phyloP scores from a whole-genome alignment of 2,888 invertebrate genomes.

The Erebia palarica region DNA sequence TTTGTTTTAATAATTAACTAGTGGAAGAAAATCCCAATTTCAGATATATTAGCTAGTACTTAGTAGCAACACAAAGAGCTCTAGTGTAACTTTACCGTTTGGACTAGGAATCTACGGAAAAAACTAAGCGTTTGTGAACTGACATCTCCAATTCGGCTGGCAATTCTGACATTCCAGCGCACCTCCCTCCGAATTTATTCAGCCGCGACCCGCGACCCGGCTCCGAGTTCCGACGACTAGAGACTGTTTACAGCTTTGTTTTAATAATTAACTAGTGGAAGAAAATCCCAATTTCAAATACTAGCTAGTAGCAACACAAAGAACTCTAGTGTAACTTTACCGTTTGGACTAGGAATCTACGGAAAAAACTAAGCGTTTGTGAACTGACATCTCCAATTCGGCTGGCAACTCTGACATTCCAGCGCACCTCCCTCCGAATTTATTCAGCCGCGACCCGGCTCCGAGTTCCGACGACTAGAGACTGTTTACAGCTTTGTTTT shows the following conservation, averaged over 20 bases:
- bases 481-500: constrained; percentile 9
- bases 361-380: too few relatives aligned
- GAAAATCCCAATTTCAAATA: not conserved
- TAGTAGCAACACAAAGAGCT: too few relatives aligned
- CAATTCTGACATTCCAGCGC: constrained; percentile 77
- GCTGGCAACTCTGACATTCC: constrained; percentile 58
- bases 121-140: too few relatives aligned
- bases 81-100: too few relatives aligned
- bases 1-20: constrained; percentile 13
- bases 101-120: too few relatives aligned
- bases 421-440: constrained; percentile 79
- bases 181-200: constrained; percentile 81
- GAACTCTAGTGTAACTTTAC: too few relatives aligned
- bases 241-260: constrained; percentile 8
- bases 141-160: too few relatives aligned
- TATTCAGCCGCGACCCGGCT: constrained; percentile 74
- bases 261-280: constrained; percentile 7
- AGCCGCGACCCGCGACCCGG: constrained; percentile 63
- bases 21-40: not conserved
- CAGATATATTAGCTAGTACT: not conserved
- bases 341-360: too few relatives aligned
- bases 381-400: constrained; percentile 32
- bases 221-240: constrained; percentile 5
- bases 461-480: not conserved
- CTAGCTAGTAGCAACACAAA: not conserved